Base-by-base conservation (phyloP, 2,113 vertebrate genomes). In the Eptesicus fuscus region DNA sequence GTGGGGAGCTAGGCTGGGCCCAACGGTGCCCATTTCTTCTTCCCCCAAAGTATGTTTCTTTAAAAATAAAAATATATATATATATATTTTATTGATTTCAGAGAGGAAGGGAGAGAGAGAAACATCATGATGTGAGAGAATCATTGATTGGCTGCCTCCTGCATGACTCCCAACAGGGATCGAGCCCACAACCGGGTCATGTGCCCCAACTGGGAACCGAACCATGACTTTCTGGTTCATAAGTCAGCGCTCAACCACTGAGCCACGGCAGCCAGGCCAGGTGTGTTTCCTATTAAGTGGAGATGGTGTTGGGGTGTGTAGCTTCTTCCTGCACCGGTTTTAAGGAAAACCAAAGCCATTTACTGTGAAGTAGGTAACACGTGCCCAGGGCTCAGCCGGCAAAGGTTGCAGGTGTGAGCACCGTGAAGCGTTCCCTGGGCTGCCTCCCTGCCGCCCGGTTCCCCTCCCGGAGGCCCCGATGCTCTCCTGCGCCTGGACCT, bases 301-400 rank as follows among this genome's bases (percentile, higher is more conserved):
- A 42, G 35, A 9, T 42, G 23, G 22, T 71, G 88, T 79, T 12
- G 37, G 53, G 35, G 6, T 40, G 18, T 13, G 71, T 30, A 53
- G 11, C 47, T 67, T 67, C 82, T 94, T 88, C 51, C 40, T 83
- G n/a, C 23, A 51, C 74, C 44, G 11, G 20, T 76, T 94, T 82
- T 44, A 69, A 25, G 0, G 3, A 30, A 49, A 76, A 65, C 59
- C 23, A 7, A 2, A 32, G 5, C 32, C 35, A 56, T 37, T 92
- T 47, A 20, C 23, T 63, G 80, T 82, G 79, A 56, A 73, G 40
- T 44, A 70, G 42, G n/a, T 80, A 16, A 4, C 63, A 9, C 2
- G 7, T 14, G 35, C 35, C n/a, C 35, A 17, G 10, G 59, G 40
- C 25, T 67, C 51, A 25, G 51, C 28, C 13, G 16, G 35, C 77